Evolutionary conservation across 2,888 invertebrate species (phyloP), one percentile per base, ranked within the genome.

Genomic region (Habroteleia sp.): DNA sequence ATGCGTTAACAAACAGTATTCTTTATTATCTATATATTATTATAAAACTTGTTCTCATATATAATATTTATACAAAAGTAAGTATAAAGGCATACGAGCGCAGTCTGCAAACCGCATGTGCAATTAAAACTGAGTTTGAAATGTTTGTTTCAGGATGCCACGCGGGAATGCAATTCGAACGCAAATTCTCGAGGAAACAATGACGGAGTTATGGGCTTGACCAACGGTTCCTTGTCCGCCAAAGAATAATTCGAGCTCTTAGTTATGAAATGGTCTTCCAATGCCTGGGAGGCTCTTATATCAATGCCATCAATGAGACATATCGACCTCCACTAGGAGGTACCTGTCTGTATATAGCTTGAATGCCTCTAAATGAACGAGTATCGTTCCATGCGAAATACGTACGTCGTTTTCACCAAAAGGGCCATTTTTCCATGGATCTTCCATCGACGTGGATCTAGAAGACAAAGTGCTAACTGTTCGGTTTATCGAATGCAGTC

Each of bases 151-250:
- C 81, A 87, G 87, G 85, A 85, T 66, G 83, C 86, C 42, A 83
- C 86, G 48, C 75, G 85, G 75, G 84, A 83, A 72, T 80, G 84
- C 58, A 85, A 80, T 75, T 79, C 85, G 35, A 81, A 81, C 74
- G 74, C 80, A 60, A 82, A 78, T 74, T 80, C 83, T 60, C 81
- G 84, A 78, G 83, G 80, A 81, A 85, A 74, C 79, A 80, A 80
- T 58, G 83, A 82, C 60, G 84, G 82, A 50, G 75, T 83, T 54
- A 66, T 76, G 80, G 79, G 84, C 58, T 79, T 87, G 82, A 86
- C 84, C 82, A 87, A 87, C 80, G 87, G 87, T 75, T 84, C 87
- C 66, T 80, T 87, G 79, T 81, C 87, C 75, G 84, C 85, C 76
- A 86, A 85, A 79, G 87, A 87, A 83, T 87, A 84, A 86, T 79